Percentiles rank a stretch among this genome's conserved stretches.
Evolutionary conservation across 2,888 invertebrate genomes (phyloP).

Genomic region (Rhyacophila evoluta): DNA sequence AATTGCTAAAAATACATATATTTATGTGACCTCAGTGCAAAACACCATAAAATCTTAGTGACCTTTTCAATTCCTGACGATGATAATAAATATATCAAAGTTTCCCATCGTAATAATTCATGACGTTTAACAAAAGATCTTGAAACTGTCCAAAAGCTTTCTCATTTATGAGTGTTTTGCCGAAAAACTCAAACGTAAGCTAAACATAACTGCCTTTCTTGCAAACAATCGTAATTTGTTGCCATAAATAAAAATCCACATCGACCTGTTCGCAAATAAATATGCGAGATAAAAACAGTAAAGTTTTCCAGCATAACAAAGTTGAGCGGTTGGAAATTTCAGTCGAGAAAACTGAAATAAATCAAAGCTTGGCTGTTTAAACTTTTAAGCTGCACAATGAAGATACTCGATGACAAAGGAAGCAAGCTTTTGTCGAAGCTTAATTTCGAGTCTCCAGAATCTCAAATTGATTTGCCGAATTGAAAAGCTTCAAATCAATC

Average conservation of each 20-base stretch:
- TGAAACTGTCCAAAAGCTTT: constrained; percentile 22
- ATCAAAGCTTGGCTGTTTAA: constrained; percentile 54
- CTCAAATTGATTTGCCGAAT: neutral
- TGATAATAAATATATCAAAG: constrained; percentile 1
- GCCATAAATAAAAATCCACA: constrained; percentile 2
- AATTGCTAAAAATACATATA: too few species aligned
- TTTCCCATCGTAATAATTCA: constrained; percentile 6
- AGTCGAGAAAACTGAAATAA: constrained; percentile 52
- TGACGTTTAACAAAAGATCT: constrained; percentile 22
- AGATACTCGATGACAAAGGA: constrained; percentile 53
- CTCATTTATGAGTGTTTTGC: constrained; percentile 13
- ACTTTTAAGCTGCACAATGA: constrained; percentile 50
- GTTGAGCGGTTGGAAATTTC: constrained; percentile 53
- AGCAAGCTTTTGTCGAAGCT: constrained; percentile 26
- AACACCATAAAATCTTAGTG: neutral
- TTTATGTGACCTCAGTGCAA: neutral
- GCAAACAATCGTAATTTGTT: constrained; percentile 24
- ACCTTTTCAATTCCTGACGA: neutral
- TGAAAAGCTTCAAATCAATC: neutral
- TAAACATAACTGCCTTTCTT: neutral
- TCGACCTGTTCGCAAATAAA: constrained; percentile 46
- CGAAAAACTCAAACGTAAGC: neutral
- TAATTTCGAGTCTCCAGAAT: neutral
- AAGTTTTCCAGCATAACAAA: constrained; percentile 50
- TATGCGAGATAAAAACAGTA: constrained; percentile 53